Evolutionary conservation across 2,113 vertebrate species (phyloP).

Genomic region (Toxotes jaculatrix): DNA sequence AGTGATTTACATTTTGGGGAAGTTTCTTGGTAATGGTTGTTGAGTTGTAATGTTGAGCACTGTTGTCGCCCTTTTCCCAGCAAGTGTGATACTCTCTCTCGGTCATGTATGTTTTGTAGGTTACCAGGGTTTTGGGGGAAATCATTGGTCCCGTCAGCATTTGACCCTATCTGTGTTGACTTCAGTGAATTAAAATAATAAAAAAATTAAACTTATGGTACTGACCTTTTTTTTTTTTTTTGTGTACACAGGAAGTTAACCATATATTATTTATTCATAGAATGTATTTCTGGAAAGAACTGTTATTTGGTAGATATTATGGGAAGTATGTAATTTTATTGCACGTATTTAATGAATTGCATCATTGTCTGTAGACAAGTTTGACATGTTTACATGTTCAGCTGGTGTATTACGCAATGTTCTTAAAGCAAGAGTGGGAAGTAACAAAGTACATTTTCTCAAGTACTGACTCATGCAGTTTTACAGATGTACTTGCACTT

Average conservation of each 20-base stretch:
- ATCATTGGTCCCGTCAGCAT: conserved; percentile 72
- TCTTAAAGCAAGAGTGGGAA: no score
- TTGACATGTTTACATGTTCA: no score
- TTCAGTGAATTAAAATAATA: conserved; percentile 81
- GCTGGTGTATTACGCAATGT: no score
- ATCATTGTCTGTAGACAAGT: no score
- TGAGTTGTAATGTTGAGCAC: conserved; percentile 70
- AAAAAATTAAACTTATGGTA: conserved; percentile 57
- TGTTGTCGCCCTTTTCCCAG: conserved; percentile 71
- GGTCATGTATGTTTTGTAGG: conserved; percentile 78
- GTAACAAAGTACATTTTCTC: no score
- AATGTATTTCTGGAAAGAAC: not conserved
- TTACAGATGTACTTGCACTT: no score
- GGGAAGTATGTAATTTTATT: not conserved
- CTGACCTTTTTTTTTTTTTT: not conserved
- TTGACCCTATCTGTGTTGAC: conserved; percentile 79
- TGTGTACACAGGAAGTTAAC: not conserved
- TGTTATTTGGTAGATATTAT: not conserved
- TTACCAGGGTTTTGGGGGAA: conserved; percentile 60
- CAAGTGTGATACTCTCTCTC: conserved; percentile 75
- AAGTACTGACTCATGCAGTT: no score
- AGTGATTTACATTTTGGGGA: conserved; percentile 68
- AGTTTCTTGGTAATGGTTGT: conserved; percentile 69
- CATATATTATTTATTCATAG: not conserved
- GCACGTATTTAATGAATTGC: no score